Base-by-base conservation (phyloP, 2,888 invertebrate genomes). In the Polydrusus tereticollis region DNA sequence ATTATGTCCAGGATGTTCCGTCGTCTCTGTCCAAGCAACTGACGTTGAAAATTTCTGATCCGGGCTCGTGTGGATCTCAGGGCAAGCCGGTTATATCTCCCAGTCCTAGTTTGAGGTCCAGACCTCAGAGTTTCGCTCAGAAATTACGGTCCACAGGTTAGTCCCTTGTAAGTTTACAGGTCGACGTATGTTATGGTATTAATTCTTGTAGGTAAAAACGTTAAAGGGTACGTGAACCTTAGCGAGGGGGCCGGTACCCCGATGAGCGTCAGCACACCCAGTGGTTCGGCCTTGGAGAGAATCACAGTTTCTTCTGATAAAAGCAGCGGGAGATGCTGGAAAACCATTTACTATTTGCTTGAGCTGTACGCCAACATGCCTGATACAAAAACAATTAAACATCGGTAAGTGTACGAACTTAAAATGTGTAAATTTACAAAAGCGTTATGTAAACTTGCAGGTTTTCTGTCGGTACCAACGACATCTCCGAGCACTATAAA, bases 321-420 rank as follows among this genome's bases (percentile, higher is more conserved):
- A 75, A 86, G 86, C 74, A 81, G 82, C 1, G 85, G 85, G 10
- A 91, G 94, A 78, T 98, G 98, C 83, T 98, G 98, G 98, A 93
- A 95, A 82, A 98, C 96, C 0, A 93, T 98, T 77, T 97, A 96
- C 84, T 93, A 96, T 84, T 88, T 98, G 73, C 87, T 98, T 66
- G 96, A 98, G 82, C 86, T 98, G 62, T 98, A 98, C 83, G 96
- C 97, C 5, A 95, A 94, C 58, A 94, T 96, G 91, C 97, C 98
- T 0, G 97, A 97, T 82, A 95, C 96, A 0, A 97, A 97, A 86
- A 97, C 96, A 0, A 93, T 97, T 50, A 91, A 92, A 29, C 94
- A 94, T 84, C 88, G 92, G 88, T 82, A 64, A 65, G 47, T 5
- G 29, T 7, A 5, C 29, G 4, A 29, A 29, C 29, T 5, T 7